phyloP scores from a whole-genome alignment of 2,113 vertebrate species.

The Chitala chitala region DNA sequence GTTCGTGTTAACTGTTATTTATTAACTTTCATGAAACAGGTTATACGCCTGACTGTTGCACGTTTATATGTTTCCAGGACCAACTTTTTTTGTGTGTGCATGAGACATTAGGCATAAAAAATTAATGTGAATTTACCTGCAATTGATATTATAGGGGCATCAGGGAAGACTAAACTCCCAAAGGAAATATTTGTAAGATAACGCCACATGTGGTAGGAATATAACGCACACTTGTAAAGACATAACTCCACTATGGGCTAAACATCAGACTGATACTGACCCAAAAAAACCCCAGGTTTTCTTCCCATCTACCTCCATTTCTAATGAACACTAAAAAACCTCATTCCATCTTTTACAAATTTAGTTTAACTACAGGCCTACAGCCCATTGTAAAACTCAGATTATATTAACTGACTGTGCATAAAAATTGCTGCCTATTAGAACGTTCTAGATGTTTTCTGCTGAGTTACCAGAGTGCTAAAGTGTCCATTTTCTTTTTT shows the following conservation, averaged over 20 bases:
- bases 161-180: constrained; percentile 15
- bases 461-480: too few species aligned
- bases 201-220: neutral
- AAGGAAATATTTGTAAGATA: neutral
- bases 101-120: neutral
- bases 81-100: neutral
- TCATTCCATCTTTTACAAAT: neutral
- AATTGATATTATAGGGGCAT: constrained; percentile 17
- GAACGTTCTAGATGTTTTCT: too few species aligned
- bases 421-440: too few species aligned
- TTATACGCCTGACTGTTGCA: too few species aligned
- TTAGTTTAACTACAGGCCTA: too few species aligned
- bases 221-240: neutral
- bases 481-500: too few species aligned
- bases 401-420: too few species aligned
- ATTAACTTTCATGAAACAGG: too few species aligned
- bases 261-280: neutral
- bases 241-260: neutral
- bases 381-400: too few species aligned
- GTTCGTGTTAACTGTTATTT: too few species aligned
- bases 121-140: constrained; percentile 17
- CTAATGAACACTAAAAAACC: neutral
- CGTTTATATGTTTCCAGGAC: too few species aligned
- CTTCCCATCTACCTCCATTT: neutral
- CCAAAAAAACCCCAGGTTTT: neutral